Evolutionary conservation across 92 coral and sea anemone species (phyloP).

Genomic region (Porites evermanni): DNA sequence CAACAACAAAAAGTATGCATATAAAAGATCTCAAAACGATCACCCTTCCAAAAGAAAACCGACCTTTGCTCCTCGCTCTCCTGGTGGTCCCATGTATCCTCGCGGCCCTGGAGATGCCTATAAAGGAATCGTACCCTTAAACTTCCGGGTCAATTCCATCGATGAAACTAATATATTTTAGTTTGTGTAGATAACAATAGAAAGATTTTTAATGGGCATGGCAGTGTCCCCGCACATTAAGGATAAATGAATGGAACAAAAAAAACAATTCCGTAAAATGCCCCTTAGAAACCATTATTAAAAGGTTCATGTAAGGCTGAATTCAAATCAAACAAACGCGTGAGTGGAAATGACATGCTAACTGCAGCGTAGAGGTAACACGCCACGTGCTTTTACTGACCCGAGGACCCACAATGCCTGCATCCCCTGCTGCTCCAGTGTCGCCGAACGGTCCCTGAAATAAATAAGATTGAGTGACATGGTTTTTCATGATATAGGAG

Average conservation of each 20-base stretch:
- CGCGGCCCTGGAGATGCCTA: conserved; percentile 25
- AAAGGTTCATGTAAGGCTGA: too few species aligned
- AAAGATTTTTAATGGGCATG: too few species aligned
- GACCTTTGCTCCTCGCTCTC: conserved; percentile 33
- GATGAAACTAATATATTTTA: neutral
- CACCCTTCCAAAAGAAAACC: neutral
- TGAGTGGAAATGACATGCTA: neutral
- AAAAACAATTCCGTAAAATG: too few species aligned
- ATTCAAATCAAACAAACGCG: too few species aligned
- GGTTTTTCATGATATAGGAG: neutral
- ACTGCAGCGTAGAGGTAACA: neutral
- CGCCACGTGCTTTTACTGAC: neutral
- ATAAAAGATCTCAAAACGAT: neutral
- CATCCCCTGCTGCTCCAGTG: conserved; percentile 18
- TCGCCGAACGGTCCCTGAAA: conserved; percentile 31
- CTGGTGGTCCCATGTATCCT: conserved; percentile 28
- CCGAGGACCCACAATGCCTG: conserved; percentile 17
- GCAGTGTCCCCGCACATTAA: too few species aligned
- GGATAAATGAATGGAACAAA: too few species aligned
- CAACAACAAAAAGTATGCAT: neutral
- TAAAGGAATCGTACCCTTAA: neutral
- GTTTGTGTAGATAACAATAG: neutral
- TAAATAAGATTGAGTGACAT: neutral
- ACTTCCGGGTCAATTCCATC: too few species aligned
- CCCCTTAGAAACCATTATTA: too few species aligned